A percentile compares a stretch with the other conserved stretches of the same genome.
Conservation (phyloP, 2,888 invertebrate genomes). For the Lamproptera curius region DNA sequence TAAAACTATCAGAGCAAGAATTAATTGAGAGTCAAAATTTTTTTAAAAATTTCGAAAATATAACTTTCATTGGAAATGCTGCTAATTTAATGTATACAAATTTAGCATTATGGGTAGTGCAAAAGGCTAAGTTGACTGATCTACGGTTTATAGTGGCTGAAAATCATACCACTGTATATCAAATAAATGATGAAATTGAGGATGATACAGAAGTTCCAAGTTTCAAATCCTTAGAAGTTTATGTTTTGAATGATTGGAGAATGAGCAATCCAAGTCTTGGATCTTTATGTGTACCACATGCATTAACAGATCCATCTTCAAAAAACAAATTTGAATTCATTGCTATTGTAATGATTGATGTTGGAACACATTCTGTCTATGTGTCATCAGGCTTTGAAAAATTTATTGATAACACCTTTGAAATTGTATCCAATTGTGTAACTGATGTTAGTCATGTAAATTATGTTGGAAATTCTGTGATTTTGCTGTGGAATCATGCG, state of each 20-base stretch:
- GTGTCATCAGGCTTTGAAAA: constrained; percentile 38
- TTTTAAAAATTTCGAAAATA: constrained; percentile 48
- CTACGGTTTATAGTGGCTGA: constrained; percentile 44
- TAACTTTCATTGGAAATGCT: constrained; percentile 52
- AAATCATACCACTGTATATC: constrained; percentile 26
- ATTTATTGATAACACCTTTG: constrained; percentile 43
- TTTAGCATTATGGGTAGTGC: constrained; percentile 37
- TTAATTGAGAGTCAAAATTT: constrained; percentile 37
- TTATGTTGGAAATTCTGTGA: constrained; percentile 37
- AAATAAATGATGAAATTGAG: constrained; percentile 22
- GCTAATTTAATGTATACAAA: constrained; percentile 42
- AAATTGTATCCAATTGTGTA: constrained; percentile 29
- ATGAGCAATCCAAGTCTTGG: not conserved
- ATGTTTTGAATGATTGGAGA: constrained; percentile 12
- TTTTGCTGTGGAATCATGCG: constrained; percentile 52
- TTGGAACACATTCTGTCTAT: constrained; percentile 31
- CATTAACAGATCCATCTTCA: constrained; percentile 17
- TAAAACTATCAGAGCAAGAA: not conserved
- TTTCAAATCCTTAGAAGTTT: constrained; percentile 26
- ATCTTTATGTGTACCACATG: constrained; percentile 28
- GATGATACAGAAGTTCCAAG: constrained; percentile 17
- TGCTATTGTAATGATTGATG: constrained; percentile 32
- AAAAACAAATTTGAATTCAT: constrained; percentile 42
- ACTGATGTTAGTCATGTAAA: constrained; percentile 28
- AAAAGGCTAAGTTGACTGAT: constrained; percentile 37